Percentiles rank a stretch among this genome's conserved stretches.
These are phyloP conservation scores for Musca vetustissima DNA, from an alignment of 1,140 invertebrate species.

Conservation along the genomic window DNA sequence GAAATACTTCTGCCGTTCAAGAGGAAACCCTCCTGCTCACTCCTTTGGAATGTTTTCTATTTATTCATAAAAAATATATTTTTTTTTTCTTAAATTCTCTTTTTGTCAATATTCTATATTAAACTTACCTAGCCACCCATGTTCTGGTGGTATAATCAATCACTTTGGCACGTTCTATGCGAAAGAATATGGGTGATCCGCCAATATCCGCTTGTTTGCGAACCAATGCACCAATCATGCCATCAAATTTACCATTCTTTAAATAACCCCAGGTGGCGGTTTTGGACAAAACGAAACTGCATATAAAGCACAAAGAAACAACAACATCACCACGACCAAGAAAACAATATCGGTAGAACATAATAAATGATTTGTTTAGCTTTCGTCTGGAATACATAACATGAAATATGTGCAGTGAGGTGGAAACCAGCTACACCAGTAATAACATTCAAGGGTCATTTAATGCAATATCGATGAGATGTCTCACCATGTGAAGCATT, in stretches of 20 bases:
- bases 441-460: too few relatives aligned
- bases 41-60: too few relatives aligned
- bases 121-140: constrained; percentile 60
- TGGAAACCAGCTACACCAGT: too few relatives aligned
- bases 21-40: too few relatives aligned
- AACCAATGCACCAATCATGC: constrained; percentile 66
- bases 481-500: too few relatives aligned
- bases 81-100: too few relatives aligned
- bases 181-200: constrained; percentile 62
- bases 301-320: constrained; percentile 2
- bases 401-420: too few relatives aligned
- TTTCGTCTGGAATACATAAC: too few relatives aligned
- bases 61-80: too few relatives aligned
- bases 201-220: constrained; percentile 63
- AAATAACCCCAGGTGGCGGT: constrained; percentile 67
- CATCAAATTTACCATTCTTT: constrained; percentile 66
- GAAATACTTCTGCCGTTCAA: too few relatives aligned
- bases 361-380: neutral
- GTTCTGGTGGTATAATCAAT: constrained; percentile 64
- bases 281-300: constrained; percentile 59
- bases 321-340: neutral
- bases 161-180: constrained; percentile 60
- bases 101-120: too few relatives aligned
- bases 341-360: neutral
- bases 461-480: too few relatives aligned